Conservation (phyloP, 2,797 vertebrate genomes). For the Sardinella longiceps region DNA sequence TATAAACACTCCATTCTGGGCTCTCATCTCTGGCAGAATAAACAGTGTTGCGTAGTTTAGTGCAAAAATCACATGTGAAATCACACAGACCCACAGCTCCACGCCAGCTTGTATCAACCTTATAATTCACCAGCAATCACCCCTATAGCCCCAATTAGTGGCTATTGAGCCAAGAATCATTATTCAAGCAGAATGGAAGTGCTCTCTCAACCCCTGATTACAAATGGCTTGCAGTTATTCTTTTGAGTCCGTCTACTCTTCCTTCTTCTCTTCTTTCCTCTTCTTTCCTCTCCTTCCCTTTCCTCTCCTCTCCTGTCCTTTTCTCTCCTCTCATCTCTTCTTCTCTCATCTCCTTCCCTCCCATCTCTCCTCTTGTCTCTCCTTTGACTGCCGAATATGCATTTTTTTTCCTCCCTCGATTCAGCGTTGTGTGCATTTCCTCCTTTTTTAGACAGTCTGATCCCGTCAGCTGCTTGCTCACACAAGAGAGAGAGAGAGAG, state of each 20-base stretch:
- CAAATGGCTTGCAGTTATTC: not conserved
- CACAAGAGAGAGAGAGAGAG: slow-evolving; percentile 7
- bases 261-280: not conserved
- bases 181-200: not conserved
- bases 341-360: too few relatives aligned
- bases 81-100: not conserved
- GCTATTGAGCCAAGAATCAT: not conserved
- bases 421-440: not conserved
- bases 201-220: not conserved
- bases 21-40: not conserved
- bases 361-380: not conserved
- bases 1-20: not conserved
- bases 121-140: not conserved
- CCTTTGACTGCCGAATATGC: not conserved
- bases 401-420: not conserved
- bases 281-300: too few relatives aligned
- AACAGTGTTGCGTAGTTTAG: not conserved
- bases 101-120: not conserved
- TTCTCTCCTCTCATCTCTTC: too few relatives aligned
- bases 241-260: not conserved
- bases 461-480: not conserved
- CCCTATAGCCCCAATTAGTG: not conserved
- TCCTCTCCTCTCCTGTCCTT: too few relatives aligned
- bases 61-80: not conserved
- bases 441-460: not conserved